phyloP scores from a whole-genome alignment of 2,888 invertebrate genomes.

The Hecatera dysodea region DNA sequence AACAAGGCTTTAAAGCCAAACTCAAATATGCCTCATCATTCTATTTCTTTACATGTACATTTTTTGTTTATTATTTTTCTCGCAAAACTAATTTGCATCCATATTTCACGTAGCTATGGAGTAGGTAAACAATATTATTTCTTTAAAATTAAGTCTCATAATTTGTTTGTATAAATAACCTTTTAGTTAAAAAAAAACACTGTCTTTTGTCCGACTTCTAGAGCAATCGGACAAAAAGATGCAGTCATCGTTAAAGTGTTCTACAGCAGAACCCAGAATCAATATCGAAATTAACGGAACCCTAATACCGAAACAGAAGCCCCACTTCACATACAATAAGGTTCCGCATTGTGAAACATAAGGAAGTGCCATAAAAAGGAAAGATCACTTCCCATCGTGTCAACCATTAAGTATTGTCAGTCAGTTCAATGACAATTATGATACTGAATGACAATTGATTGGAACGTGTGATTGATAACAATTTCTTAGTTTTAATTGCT shows the following conservation, averaged over 20 bases:
- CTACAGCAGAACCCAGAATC: background rate
- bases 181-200: too few relatives aligned
- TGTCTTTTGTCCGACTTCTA: too few relatives aligned
- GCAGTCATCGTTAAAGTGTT: background rate
- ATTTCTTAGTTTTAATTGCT: background rate
- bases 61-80: too few relatives aligned
- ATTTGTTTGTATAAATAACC: too few relatives aligned
- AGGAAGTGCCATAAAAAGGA: slow-evolving; percentile 51
- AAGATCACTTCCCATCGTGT: slow-evolving; percentile 44
- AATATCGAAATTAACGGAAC: slow-evolving; percentile 31
- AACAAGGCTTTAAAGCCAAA: too few relatives aligned
- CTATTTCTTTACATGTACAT: too few relatives aligned
- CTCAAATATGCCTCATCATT: too few relatives aligned
- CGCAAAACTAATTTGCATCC: too few relatives aligned
- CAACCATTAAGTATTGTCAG: slow-evolving; percentile 25
- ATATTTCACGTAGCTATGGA: too few relatives aligned
- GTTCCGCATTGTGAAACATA: slow-evolving; percentile 57
- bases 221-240: background rate
- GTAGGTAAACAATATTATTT: too few relatives aligned
- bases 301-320: slow-evolving; percentile 29
- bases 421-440: slow-evolving; percentile 35
- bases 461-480: background rate
- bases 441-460: slow-evolving; percentile 20
- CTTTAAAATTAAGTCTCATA: too few relatives aligned
- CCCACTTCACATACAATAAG: slow-evolving; percentile 42